phyloP scores from a whole-genome alignment of 2,113 vertebrate genomes.

The Phyllostomus discolor region DNA sequence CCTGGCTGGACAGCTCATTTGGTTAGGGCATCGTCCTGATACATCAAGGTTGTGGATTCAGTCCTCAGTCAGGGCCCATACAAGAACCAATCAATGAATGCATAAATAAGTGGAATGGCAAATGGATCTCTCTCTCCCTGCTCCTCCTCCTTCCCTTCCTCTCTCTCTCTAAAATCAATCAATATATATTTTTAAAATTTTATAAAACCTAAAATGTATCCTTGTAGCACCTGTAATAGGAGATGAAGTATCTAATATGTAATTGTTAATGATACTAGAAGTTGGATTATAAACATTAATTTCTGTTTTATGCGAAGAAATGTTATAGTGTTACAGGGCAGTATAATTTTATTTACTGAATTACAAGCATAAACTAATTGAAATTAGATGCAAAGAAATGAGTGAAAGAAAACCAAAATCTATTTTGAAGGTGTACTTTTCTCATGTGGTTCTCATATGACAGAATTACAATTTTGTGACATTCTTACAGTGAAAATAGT shows the following conservation, averaged over 20 bases:
- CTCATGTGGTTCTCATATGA: not conserved
- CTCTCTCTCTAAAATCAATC: too few species aligned
- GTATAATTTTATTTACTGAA: not conserved
- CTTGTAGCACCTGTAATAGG: not conserved
- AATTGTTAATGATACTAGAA: constrained; percentile 44
- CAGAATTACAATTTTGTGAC: constrained; percentile 2
- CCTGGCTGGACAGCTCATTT: not conserved
- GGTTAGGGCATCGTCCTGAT: too few species aligned
- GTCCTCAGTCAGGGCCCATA: too few species aligned
- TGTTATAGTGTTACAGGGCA: not conserved
- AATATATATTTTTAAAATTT: not conserved
- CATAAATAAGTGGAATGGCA: too few species aligned
- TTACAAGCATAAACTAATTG: constrained; percentile 4
- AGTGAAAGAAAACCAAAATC: constrained; percentile 28
- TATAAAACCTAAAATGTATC: constrained; percentile 14
- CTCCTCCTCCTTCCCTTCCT: too few species aligned
- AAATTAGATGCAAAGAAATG: constrained; percentile 41
- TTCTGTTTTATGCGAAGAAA: not conserved
- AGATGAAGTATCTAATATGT: not conserved
- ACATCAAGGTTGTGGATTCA: too few species aligned
- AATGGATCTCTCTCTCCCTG: too few species aligned
- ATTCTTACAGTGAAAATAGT: constrained; percentile 16
- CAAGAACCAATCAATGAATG: too few species aligned
- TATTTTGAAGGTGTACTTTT: constrained; percentile 17
- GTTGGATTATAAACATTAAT: constrained; percentile 19